Evolutionary conservation across 2,888 invertebrate species (phyloP).

Genomic region (Calliphora vomitoria): DNA sequence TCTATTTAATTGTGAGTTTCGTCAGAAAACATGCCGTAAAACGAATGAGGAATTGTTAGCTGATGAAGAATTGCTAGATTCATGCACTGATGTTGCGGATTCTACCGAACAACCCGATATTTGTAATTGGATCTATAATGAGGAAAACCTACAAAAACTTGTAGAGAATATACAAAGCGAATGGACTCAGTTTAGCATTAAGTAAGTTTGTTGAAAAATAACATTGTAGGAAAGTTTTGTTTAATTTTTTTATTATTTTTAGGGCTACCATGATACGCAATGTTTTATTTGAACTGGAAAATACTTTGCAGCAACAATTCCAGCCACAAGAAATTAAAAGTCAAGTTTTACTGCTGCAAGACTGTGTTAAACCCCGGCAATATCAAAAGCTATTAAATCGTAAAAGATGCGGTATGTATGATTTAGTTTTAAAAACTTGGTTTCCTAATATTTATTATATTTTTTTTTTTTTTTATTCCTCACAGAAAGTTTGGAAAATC

Average conservation of each 20-base stretch:
- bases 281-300: slow-evolving; percentile 86
- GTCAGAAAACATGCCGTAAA: slow-evolving; percentile 76
- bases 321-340: slow-evolving; percentile 78
- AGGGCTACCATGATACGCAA: slow-evolving; percentile 86
- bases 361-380: slow-evolving; percentile 88
- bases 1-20: slow-evolving; percentile 89
- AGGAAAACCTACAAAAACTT: slow-evolving; percentile 86
- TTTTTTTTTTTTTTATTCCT: slow-evolving; percentile 78
- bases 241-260: background rate
- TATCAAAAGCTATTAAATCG: slow-evolving; percentile 91
- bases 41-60: slow-evolving; percentile 22
- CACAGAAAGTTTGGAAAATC: slow-evolving; percentile 92
- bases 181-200: slow-evolving; percentile 90
- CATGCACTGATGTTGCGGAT: background rate
- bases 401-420: slow-evolving; percentile 90
- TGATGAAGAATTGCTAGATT: background rate
- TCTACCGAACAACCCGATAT: slow-evolving; percentile 23
- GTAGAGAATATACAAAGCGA: slow-evolving; percentile 89
- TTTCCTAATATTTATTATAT: background rate
- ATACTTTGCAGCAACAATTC: slow-evolving; percentile 76
- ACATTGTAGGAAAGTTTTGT: too few relatives aligned
- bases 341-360: slow-evolving; percentile 88
- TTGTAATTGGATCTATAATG: slow-evolving; percentile 86
- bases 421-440: background rate
- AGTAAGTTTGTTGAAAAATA: slow-evolving; percentile 85